These are phyloP conservation scores for Myathropa florea DNA, from an alignment of 2,888 invertebrate species.

Conservation along the genomic window DNA sequence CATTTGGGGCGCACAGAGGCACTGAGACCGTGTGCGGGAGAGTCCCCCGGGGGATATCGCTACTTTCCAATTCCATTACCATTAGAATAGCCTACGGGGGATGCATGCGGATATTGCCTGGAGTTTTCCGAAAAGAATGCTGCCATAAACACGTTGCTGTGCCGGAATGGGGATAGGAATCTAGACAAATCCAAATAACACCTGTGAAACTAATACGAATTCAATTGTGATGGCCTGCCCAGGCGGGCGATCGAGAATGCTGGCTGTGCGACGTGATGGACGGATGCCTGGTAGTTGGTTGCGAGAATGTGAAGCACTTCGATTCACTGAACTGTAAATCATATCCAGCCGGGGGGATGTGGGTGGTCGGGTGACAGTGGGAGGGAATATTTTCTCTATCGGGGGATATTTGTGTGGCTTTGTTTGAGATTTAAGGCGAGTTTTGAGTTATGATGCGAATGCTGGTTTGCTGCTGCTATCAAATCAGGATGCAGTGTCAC, in stretches of 20 bases:
- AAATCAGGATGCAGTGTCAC: too few relatives aligned
- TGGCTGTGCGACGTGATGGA: not conserved
- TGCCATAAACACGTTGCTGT: not conserved
- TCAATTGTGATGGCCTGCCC: not conserved
- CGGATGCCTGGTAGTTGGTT: not conserved
- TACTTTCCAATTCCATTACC: not conserved
- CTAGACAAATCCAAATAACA: constrained; percentile 1
- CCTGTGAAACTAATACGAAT: not conserved
- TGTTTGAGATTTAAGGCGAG: too few relatives aligned
- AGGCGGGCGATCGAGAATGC: not conserved
- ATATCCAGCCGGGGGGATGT: not conserved
- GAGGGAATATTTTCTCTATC: too few relatives aligned
- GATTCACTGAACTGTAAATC: not conserved
- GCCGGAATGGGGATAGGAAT: not conserved
- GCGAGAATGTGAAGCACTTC: not conserved
- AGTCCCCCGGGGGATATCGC: not conserved
- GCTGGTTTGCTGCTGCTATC: too few relatives aligned
- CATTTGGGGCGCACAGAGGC: not conserved
- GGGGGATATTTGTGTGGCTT: too few relatives aligned
- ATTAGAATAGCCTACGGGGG: not conserved
- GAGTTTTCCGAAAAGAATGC: not conserved
- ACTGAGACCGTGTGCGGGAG: not conserved
- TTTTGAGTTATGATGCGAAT: too few relatives aligned
- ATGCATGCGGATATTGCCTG: too few relatives aligned
- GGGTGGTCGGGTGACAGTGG: too few relatives aligned